Percentiles rank a stretch among this genome's conserved stretches.
These are phyloP conservation scores for Sardina pilchardus DNA, from an alignment of 2,113 vertebrate genomes.

Conservation along the genomic window DNA sequence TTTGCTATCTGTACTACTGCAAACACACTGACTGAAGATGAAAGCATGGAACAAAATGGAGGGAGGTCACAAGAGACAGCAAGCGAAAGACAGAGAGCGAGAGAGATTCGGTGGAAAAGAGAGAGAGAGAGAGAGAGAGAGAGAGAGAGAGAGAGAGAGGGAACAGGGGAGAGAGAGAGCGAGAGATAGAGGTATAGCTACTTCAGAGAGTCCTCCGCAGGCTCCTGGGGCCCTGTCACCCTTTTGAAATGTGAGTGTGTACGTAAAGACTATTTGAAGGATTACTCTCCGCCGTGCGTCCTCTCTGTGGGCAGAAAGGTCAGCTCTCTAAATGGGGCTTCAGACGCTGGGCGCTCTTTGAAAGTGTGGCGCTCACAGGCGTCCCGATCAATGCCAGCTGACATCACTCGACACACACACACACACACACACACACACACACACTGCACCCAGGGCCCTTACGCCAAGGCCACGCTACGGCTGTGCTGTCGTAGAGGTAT, in stretches of 20 bases:
- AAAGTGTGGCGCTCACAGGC: conserved; percentile 51
- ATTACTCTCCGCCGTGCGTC: conserved; percentile 58
- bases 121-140: background rate
- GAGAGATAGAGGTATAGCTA: conserved; percentile 25
- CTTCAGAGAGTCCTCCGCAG: conserved; percentile 65
- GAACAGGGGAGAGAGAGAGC: background rate
- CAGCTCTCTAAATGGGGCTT: conserved; percentile 60
- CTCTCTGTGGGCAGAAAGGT: conserved; percentile 63
- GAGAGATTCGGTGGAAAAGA: background rate
- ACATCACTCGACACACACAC: conserved; percentile 56
- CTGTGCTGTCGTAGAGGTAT: no score
- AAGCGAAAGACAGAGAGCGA: background rate
- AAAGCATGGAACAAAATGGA: conserved; percentile 15
- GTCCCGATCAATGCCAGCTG: conserved; percentile 61
- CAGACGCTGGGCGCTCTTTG: conserved; percentile 64
- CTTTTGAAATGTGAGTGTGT: conserved; percentile 68
- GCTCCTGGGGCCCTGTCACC: conserved; percentile 50
- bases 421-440: no score
- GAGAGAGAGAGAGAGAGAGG: background rate
- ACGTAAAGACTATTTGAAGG: conserved; percentile 67
- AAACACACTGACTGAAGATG: background rate
- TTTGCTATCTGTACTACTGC: background rate
- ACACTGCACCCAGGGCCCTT: no score
- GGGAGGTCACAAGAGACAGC: background rate
- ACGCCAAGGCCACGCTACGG: no score